These are phyloP conservation scores for Carcinoscorpius rotundicauda DNA, from an alignment of 1,140 invertebrate species.

Conservation along the genomic window DNA sequence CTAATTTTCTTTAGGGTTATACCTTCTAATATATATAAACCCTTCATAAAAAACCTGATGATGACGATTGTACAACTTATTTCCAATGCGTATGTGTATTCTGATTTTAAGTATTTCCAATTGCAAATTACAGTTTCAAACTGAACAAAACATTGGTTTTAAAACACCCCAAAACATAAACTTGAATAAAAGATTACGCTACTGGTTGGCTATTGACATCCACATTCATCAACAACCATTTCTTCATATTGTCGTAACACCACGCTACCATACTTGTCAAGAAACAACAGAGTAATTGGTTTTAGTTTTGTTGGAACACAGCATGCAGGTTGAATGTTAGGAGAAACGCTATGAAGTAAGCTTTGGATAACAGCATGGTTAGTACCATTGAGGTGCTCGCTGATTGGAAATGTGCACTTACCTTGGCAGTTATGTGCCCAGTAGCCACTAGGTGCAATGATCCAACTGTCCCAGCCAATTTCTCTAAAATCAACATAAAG, in stretches of 20 bases:
- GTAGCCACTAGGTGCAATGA: conserved; percentile 84
- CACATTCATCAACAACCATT: conserved; percentile 91
- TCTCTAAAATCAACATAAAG: conserved; percentile 92
- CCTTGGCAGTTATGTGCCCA: conserved; percentile 86
- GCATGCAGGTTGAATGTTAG: conserved; percentile 59
- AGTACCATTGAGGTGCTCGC: conserved; percentile 74
- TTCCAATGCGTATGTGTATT: too few relatives aligned
- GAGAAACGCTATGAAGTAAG: conserved; percentile 68
- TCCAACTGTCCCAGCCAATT: conserved; percentile 95
- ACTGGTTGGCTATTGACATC: conserved; percentile 52
- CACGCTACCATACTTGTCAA: conserved; percentile 74
- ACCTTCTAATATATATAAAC: too few relatives aligned
- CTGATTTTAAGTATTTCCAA: too few relatives aligned
- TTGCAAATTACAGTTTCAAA: too few relatives aligned
- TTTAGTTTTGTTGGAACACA: conserved; percentile 80
- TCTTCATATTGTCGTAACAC: conserved; percentile 86
- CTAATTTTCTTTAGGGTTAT: too few relatives aligned
- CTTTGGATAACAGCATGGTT: conserved; percentile 93
- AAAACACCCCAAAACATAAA: too few relatives aligned
- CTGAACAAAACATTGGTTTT: too few relatives aligned
- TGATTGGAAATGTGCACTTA: conserved; percentile 78
- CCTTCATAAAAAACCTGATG: too few relatives aligned
- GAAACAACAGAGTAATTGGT: conserved; percentile 76
- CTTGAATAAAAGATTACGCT: too few relatives aligned
- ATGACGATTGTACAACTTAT: too few relatives aligned